These are phyloP conservation scores for Pogonognathellus flavescens DNA, from an alignment of 1,140 invertebrate genomes.

Conservation along the genomic window DNA sequence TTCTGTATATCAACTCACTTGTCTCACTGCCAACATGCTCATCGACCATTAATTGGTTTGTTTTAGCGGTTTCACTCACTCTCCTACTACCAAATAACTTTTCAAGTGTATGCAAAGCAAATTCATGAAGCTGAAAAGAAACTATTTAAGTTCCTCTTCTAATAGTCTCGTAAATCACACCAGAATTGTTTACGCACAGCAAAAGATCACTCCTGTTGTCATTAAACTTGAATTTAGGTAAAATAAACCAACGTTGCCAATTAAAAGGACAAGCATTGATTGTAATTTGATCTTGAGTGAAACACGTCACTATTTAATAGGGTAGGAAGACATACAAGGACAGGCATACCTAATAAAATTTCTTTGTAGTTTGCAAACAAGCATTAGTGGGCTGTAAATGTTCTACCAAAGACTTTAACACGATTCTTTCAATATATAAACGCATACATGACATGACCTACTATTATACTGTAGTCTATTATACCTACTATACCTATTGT, in stretches of 20 bases:
- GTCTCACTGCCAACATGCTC: slow-evolving; percentile 37
- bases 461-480: too few species aligned
- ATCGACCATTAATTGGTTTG: slow-evolving; percentile 45
- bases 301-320: too few species aligned
- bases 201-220: neutral
- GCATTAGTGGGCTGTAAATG: too few species aligned
- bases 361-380: too few species aligned
- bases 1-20: slow-evolving; percentile 1
- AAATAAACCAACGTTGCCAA: neutral
- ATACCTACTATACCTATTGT: too few species aligned
- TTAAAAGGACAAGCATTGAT: too few species aligned
- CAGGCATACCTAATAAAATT: too few species aligned
- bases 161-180: slow-evolving; percentile 25
- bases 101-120: neutral
- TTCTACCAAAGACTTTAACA: neutral
- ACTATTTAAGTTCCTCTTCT: slow-evolving; percentile 14
- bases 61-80: slow-evolving; percentile 39
- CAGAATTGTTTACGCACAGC: neutral
- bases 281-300: too few species aligned
- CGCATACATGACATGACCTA: too few species aligned
- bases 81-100: neutral
- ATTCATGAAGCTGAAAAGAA: neutral
- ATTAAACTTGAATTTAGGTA: slow-evolving; percentile 18
- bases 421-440: too few species aligned
- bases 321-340: too few species aligned